Percentiles rank a stretch among this genome's conserved stretches.
Evolutionary conservation across 1,140 invertebrate genomes (phyloP).

Genomic region (Antheraea mylitta): DNA sequence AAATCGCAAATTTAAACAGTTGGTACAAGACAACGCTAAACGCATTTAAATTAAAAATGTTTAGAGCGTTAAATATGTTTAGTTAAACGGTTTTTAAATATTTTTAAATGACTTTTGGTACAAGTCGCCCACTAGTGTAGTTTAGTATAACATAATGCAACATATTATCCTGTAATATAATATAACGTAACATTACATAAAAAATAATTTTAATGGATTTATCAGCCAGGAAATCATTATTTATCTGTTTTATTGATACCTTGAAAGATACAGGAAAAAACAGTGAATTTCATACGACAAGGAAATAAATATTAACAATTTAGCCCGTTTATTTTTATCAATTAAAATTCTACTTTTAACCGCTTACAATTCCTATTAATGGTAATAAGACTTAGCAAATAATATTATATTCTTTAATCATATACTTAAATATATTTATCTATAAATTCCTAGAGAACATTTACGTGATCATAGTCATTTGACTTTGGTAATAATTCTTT

Average conservation of each 20-base stretch:
- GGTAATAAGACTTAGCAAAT: conserved; percentile 11
- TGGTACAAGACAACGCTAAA: no score
- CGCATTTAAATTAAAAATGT: no score
- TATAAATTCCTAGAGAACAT: conserved; percentile 23
- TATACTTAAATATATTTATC: conserved; percentile 20
- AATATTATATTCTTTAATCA: neutral
- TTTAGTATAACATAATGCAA: no score
- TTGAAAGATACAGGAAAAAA: neutral
- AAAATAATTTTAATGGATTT: no score
- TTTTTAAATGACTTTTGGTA: no score
- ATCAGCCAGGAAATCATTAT: neutral
- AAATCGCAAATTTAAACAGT: no score
- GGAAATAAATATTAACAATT: conserved; percentile 2
- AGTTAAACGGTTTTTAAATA: no score
- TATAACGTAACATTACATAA: no score
- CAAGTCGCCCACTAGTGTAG: no score
- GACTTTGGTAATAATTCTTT: conserved; percentile 4
- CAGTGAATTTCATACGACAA: neutral
- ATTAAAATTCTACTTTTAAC: neutral
- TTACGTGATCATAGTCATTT: neutral
- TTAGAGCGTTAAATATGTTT: no score
- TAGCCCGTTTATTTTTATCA: neutral
- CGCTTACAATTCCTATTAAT: conserved; percentile 6
- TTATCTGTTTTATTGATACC: neutral
- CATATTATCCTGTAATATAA: no score